Evolutionary conservation across 2,797 vertebrate species (phyloP).

Genomic region (Peromyscus melanophrys): DNA sequence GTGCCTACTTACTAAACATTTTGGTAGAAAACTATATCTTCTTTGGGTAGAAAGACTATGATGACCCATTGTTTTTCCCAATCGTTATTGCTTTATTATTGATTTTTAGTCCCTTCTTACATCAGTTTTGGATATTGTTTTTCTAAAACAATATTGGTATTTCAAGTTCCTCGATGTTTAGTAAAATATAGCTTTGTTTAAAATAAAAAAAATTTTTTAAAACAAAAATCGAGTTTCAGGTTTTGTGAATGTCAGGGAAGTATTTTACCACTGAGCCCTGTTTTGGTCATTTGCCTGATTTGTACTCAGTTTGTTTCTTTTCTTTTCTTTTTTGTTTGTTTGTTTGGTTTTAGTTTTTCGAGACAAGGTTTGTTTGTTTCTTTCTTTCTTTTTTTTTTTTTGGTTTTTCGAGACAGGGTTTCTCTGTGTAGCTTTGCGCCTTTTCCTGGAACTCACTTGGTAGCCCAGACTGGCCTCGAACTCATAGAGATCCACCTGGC

Average conservation of each 20-base stretch:
- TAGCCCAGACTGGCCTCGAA: no score
- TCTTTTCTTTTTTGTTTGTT: no score
- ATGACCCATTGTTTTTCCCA: background rate
- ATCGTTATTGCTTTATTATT: background rate
- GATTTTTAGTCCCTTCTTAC: slow-evolving; percentile 16
- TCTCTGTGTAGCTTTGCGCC: no score
- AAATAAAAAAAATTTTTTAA: no score
- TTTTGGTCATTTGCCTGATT: background rate
- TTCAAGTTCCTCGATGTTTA: slow-evolving; percentile 17
- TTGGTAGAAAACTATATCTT: slow-evolving; percentile 10
- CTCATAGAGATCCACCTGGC: no score
- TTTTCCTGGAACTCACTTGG: no score
- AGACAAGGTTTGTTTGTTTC: no score
- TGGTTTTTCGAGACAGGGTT: no score
- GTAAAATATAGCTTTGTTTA: background rate
- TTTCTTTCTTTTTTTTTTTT: no score
- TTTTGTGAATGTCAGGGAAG: background rate
- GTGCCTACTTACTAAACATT: background rate
- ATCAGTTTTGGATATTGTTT: slow-evolving; percentile 25
- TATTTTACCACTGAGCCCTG: background rate
- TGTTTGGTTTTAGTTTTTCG: no score
- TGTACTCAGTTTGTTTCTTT: background rate
- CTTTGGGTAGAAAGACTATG: background rate
- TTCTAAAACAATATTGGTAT: slow-evolving; percentile 19
- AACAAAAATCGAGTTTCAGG: background rate